Conservation (phyloP, 2,888 invertebrate genomes). For the Lasioglossum pauxillum region DNA sequence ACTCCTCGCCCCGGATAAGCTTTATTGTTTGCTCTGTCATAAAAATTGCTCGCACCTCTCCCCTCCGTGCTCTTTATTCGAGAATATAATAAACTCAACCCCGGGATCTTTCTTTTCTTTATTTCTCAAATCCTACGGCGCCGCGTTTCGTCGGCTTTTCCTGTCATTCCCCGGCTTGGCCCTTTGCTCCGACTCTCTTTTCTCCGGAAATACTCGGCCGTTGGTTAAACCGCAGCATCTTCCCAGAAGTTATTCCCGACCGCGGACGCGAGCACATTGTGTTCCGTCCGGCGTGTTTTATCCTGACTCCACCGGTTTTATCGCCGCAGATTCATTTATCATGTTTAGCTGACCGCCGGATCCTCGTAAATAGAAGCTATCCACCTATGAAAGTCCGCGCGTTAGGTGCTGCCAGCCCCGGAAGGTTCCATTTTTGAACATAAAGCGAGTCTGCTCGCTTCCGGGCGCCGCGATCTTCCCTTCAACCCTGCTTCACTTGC, state of each 20-base stretch:
- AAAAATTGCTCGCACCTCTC: slow-evolving; percentile 38
- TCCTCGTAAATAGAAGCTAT: slow-evolving; percentile 5
- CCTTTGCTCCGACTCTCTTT: not conserved
- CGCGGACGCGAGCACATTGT: slow-evolving; percentile 13
- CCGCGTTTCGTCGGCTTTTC: slow-evolving; percentile 16
- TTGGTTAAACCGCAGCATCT: slow-evolving; percentile 5
- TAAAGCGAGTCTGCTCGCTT: not conserved
- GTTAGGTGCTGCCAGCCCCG: not conserved
- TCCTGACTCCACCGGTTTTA: slow-evolving; percentile 19
- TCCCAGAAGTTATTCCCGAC: slow-evolving; percentile 35
- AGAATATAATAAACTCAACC: slow-evolving; percentile 45
- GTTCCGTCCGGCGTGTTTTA: slow-evolving; percentile 16
- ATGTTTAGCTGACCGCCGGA: slow-evolving; percentile 35
- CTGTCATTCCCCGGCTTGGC: slow-evolving; percentile 14
- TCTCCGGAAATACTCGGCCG: slow-evolving; percentile 19
- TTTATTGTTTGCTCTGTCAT: slow-evolving; percentile 51
- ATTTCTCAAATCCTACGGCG: slow-evolving; percentile 39
- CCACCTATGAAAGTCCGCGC: not conserved
- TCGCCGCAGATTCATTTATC: slow-evolving; percentile 38
- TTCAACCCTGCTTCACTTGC: not conserved
- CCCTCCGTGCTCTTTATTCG: slow-evolving; percentile 18
- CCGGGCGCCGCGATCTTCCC: not conserved
- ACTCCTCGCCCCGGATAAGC: slow-evolving; percentile 9
- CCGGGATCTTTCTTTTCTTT: slow-evolving; percentile 9
- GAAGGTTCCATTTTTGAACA: not conserved